Conservation (phyloP, 2,113 vertebrate genomes). For the Agelaius phoeniceus region DNA sequence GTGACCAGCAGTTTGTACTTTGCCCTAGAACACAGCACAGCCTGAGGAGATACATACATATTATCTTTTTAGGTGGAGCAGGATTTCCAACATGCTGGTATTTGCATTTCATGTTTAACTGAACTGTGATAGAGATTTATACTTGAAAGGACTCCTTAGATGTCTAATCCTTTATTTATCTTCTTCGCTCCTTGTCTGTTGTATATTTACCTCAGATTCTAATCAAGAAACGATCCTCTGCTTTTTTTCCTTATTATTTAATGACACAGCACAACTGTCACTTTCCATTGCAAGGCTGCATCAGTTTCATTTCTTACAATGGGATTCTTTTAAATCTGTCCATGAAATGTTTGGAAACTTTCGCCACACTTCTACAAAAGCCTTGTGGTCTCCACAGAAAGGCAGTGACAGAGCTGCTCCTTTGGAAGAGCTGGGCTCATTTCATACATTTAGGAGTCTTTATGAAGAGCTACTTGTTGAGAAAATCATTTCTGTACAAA, state of each 20-base stretch:
- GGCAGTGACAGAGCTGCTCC: not conserved
- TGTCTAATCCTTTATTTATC: conserved; percentile 6
- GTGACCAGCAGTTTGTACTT: not conserved
- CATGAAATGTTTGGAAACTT: not conserved
- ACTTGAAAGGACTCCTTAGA: not conserved
- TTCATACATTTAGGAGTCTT: not conserved
- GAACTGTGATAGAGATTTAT: conserved; percentile 1
- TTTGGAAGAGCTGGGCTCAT: not conserved
- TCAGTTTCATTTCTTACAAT: not conserved
- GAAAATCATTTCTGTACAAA: not conserved
- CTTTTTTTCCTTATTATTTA: not conserved
- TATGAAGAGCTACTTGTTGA: not conserved
- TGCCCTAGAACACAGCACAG: not conserved
- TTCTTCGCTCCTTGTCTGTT: not conserved
- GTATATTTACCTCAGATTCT: not conserved
- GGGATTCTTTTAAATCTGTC: not conserved
- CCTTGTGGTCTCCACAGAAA: not conserved
- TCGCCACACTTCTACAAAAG: not conserved
- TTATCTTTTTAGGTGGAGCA: conserved; percentile 56
- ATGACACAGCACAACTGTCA: not conserved
- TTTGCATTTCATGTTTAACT: conserved; percentile 39
- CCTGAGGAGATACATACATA: not conserved
- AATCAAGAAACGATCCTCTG: not conserved
- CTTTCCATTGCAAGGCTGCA: not conserved
- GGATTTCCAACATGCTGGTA: conserved; percentile 13